Base-by-base conservation (phyloP, 1,140 invertebrate genomes). In the Microvelia longipes region DNA sequence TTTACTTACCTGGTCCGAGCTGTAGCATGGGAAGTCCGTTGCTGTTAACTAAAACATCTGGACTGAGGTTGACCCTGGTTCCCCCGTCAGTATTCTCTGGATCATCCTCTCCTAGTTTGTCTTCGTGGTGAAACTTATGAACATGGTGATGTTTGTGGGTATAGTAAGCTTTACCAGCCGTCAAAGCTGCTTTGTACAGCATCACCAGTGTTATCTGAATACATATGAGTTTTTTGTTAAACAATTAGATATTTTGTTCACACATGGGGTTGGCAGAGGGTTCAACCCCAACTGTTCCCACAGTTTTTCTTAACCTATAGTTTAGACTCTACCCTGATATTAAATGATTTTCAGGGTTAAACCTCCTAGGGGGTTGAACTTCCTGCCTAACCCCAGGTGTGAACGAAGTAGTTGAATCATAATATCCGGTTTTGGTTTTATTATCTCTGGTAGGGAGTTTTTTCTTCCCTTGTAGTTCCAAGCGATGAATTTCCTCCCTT, bases 81-180 rank as follows among this genome's bases (percentile, higher is more conserved):
- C 25, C 25, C 28, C 66, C 66, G 66, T 30, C 28, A 19, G 15
- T 19, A 15, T 30, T 67, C 28, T 67, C 66, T 60, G 62, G 82
- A 79, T 77, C 27, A 85, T 84, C 62, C 87, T 79, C 19, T 83
- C 83, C n/a, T 77, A 80, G 1, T 70, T 77, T 19, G 76, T 79
- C 73, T 71, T 90, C 86, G 74, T 91, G 88, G 73, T 87, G 86
- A 73, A 86, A 90, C 72, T 89, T 86, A 75, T 91, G 88, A 0
- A 83, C 89, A 75, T 91, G 90, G 75, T 91, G 90, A 73, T 91
- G 90, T 75, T 91, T 91, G 78, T 91, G 90, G 75, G 91, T 88
- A 68, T 85, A 87, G 76, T 91, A 90, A 0, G 90, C 90, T 78
- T 91, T 91, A 0, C 90, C 90, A 1, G 89, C 89, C 0, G 87